phyloP scores from a whole-genome alignment of 2,113 vertebrate genomes.

The Clarias magur region DNA sequence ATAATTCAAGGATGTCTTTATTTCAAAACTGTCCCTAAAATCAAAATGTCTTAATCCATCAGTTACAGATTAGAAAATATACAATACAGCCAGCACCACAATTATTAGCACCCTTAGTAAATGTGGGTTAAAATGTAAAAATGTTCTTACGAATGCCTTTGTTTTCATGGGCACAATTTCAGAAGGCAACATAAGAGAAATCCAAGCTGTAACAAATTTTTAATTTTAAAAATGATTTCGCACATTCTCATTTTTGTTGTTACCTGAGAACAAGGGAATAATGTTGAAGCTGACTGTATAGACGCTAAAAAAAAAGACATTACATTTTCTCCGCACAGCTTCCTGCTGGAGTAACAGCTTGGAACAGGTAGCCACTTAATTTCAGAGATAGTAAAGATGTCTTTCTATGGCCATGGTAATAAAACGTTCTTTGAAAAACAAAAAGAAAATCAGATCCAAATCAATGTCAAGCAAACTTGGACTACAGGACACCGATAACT shows the following conservation, averaged over 20 bases:
- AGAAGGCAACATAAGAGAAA: not conserved
- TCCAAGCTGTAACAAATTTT: not conserved
- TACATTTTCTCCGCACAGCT: not conserved
- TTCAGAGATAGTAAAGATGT: not conserved
- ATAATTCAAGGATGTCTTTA: not conserved
- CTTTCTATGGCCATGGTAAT: not conserved
- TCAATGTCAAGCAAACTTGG: not conserved
- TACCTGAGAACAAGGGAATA: not conserved
- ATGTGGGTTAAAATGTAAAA: not conserved
- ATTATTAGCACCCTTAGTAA: not conserved
- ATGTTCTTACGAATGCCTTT: not conserved
- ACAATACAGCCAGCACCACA: not conserved
- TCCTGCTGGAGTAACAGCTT: not conserved
- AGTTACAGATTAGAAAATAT: not conserved
- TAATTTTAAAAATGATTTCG: too few relatives aligned
- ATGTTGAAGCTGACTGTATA: not conserved
- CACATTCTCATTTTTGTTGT: too few relatives aligned
- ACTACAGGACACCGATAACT: not conserved
- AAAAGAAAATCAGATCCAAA: not conserved
- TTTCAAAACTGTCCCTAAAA: conserved; percentile 8
- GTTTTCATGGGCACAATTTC: not conserved
- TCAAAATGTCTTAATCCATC: not conserved
- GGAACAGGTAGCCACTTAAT: not conserved
- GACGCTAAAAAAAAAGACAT: not conserved
- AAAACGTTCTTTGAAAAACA: not conserved